Percentiles rank a stretch among this genome's conserved stretches.
These are phyloP conservation scores for Siniperca chuatsi DNA, from an alignment of 2,113 vertebrate species.

Conservation along the genomic window DNA sequence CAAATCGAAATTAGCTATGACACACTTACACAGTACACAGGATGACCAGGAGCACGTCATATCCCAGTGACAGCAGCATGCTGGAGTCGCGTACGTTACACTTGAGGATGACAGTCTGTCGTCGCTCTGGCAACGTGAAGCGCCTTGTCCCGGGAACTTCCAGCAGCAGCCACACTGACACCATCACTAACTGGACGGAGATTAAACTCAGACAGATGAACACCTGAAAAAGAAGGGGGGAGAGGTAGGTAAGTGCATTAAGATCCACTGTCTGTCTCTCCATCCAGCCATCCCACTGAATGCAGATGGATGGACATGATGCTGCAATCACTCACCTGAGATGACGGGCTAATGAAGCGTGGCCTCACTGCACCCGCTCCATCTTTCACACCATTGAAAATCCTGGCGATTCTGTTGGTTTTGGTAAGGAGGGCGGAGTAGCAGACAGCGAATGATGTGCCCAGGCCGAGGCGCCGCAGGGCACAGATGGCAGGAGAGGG, in stretches of 20 bases:
- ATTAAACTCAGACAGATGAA: constrained; percentile 97
- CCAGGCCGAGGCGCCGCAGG: constrained; percentile 92
- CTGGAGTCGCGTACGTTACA: constrained; percentile 98
- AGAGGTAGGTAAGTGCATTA: constrained; percentile 14
- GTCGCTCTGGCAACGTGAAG: constrained; percentile 92
- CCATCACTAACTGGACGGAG: constrained; percentile 94
- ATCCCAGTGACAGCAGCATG: constrained; percentile 96
- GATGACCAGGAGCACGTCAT: constrained; percentile 96
- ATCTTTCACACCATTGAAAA: constrained; percentile 96
- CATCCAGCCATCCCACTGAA: constrained; percentile 37
- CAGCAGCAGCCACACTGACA: constrained; percentile 95
- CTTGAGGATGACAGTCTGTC: constrained; percentile 97
- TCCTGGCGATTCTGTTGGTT: constrained; percentile 98
- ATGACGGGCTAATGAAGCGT: constrained; percentile 97
- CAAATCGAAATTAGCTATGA: not conserved
- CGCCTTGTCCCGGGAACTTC: constrained; percentile 94
- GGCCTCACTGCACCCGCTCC: constrained; percentile 90
- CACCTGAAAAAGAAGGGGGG: constrained; percentile 61
- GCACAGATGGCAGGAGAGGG: constrained; percentile 95
- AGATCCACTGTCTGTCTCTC: constrained; percentile 32
- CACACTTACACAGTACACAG: constrained; percentile 93
- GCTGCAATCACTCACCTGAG: constrained; percentile 87
- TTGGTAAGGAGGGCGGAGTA: constrained; percentile 98
- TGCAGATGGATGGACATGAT: constrained; percentile 38
- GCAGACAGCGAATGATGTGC: constrained; percentile 97